phyloP scores from a whole-genome alignment of 2,113 vertebrate species.

The Sardina pilchardus region DNA sequence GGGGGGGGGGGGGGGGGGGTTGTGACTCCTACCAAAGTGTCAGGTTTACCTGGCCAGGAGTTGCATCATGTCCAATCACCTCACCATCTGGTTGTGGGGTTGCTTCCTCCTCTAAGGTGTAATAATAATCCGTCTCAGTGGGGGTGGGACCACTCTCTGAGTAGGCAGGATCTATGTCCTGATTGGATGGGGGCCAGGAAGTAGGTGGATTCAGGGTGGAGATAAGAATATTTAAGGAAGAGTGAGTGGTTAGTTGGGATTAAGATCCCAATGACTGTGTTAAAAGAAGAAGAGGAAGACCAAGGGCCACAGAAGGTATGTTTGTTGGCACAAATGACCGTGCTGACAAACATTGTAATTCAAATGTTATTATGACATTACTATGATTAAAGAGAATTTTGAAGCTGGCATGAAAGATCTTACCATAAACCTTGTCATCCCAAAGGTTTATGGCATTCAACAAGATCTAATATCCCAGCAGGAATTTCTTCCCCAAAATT shows the following conservation, averaged over 20 bases:
- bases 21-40: background rate
- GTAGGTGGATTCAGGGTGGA: constrained; percentile 63
- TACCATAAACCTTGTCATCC: constrained; percentile 51
- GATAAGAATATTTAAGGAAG: constrained; percentile 71
- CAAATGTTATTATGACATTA: constrained; percentile 48
- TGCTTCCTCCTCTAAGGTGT: constrained; percentile 62
- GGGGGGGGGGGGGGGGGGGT: background rate
- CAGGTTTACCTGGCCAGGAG: constrained; percentile 64
- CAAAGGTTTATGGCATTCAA: constrained; percentile 57
- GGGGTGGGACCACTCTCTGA: constrained; percentile 75
- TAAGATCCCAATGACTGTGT: constrained; percentile 54
- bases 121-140: constrained; percentile 76
- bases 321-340: constrained; percentile 43
- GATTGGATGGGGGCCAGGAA: constrained; percentile 67
- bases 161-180: constrained; percentile 75
- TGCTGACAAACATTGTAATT: constrained; percentile 59
- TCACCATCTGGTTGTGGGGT: constrained; percentile 67
- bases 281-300: constrained; percentile 63
- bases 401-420: constrained; percentile 46
- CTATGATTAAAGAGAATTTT: constrained; percentile 54
- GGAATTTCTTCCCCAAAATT: constrained; percentile 59
- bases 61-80: constrained; percentile 67
- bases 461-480: constrained; percentile 44
- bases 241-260: constrained; percentile 68
- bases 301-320: constrained; percentile 51